These are phyloP conservation scores for Drosophila subquinaria DNA, from an alignment of 2,888 invertebrate genomes.

Conservation along the genomic window DNA sequence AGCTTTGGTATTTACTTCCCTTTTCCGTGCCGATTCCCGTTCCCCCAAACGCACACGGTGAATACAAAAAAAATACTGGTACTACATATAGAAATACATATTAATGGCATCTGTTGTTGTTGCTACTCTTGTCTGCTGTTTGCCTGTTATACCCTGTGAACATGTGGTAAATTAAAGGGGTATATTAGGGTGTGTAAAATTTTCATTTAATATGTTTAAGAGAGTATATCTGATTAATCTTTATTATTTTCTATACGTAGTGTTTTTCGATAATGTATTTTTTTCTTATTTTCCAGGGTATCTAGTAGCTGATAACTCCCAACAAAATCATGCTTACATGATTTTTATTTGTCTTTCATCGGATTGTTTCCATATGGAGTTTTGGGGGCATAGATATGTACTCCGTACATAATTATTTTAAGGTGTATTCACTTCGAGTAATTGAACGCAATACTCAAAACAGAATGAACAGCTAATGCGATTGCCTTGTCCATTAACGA, in stretches of 20 bases:
- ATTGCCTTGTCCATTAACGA: not conserved
- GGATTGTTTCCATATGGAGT: conserved; percentile 63
- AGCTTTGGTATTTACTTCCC: conserved; percentile 23
- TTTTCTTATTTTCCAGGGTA: not conserved
- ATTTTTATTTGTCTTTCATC: conserved; percentile 55
- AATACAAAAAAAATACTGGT: conserved; percentile 22
- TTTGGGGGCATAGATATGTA: conserved; percentile 21
- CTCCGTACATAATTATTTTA: not conserved
- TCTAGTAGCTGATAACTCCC: not conserved
- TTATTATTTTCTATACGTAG: not conserved
- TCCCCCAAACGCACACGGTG: conserved; percentile 13
- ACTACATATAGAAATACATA: conserved; percentile 57
- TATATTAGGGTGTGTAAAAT: not conserved
- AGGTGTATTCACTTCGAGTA: conserved; percentile 16
- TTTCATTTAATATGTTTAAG: not conserved
- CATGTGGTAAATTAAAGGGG: not conserved
- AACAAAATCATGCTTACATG: conserved; percentile 4
- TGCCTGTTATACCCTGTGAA: conserved; percentile 25
- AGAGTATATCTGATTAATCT: not conserved
- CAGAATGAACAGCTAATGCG: conserved; percentile 24
- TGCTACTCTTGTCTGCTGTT: conserved; percentile 34
- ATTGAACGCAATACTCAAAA: conserved; percentile 35
- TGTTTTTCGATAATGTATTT: not conserved
- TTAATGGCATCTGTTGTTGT: conserved; percentile 50
- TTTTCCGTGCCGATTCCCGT: conserved; percentile 12